Base-by-base conservation (phyloP, 2,888 invertebrate species). In the Macrophya alboannulata region DNA sequence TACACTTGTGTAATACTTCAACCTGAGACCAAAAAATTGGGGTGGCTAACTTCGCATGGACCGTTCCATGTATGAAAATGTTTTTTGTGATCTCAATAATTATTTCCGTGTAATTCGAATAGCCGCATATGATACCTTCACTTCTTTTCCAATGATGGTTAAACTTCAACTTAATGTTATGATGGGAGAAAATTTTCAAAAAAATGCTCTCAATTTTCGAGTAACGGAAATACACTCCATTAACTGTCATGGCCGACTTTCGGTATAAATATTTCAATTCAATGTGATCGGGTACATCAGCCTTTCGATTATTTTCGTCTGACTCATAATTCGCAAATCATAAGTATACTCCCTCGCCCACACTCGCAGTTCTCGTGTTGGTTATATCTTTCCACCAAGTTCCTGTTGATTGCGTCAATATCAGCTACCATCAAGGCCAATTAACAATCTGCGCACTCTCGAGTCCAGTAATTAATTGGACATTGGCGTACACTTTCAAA, bases 381-480 rank as follows among this genome's bases (percentile, higher is more conserved):
- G n/a, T 43, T 21, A 31, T 81, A 62, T 81, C 62, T 81, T 81
- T 81, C 43, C 8, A 51, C 77, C 40, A 59, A 81, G 59, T 81
- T 81, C 81, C 81, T 81, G 62, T 81, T 62, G 81, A 81, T 81
- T 62, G 40, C 59, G n/a, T 43, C 37, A 62, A 62, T 81, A 81
- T 81, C 81, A 81, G 81, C 62, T 40, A 62, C 59, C 62, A 21
- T 81, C 81, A 81, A 81, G 81, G 81, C 81, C 81, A 81, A 77
- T 62, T 8, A 81, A 81, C 81, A 81, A 62, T 81, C 81, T 81
- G 81, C 40, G 62, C 81, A 21, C 4, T 62, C 9, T 81, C 12
- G 81, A 81, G 81, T 62, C 15, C 62, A 43, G 37, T 62, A 81
- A 62, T 81, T 59, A 62, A 5, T 31, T 59, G 43, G 55, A 77